Conservation (phyloP, 2,888 invertebrate species). For the Keiferia lycopersicella region DNA sequence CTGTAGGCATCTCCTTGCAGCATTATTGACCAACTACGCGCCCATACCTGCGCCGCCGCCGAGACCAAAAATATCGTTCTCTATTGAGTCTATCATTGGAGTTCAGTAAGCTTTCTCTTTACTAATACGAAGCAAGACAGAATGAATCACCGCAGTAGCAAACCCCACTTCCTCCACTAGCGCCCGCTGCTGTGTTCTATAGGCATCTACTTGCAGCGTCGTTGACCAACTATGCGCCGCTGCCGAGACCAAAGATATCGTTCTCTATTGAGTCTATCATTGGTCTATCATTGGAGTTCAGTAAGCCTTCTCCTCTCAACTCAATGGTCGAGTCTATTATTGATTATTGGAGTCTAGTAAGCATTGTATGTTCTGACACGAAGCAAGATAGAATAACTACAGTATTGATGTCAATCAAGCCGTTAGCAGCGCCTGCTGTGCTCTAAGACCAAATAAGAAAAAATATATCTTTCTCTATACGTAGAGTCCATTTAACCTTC, state of each 20-base stretch:
- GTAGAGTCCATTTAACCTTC: no score
- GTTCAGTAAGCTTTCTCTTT: slow-evolving; percentile 57
- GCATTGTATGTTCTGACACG: neutral
- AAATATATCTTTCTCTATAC: no score
- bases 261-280: slow-evolving; percentile 88
- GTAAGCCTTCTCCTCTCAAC: slow-evolving; percentile 38
- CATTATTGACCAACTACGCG: slow-evolving; percentile 64
- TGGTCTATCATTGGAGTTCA: slow-evolving; percentile 85
- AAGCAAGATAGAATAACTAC: slow-evolving; percentile 18
- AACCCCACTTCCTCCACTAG: slow-evolving; percentile 33
- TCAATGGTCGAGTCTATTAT: no score
- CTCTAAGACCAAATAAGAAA: no score
- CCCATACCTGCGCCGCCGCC: slow-evolving; percentile 56
- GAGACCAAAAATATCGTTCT: slow-evolving; percentile 78
- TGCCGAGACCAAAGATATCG: slow-evolving; percentile 70
- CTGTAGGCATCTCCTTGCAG: slow-evolving; percentile 76
- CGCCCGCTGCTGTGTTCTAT: slow-evolving; percentile 70
- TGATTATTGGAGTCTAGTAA: no score
- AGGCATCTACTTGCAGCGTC: slow-evolving; percentile 71
- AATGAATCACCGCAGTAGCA: no score
- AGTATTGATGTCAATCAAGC: no score
- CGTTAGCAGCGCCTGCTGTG: no score
- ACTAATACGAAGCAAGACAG: slow-evolving; percentile 22
- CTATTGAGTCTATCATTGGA: slow-evolving; percentile 88
- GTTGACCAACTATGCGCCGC: slow-evolving; percentile 62